Percentiles rank a stretch among this genome's conserved stretches.
These are phyloP conservation scores for Myotis findleyi DNA, from an alignment of 2,797 vertebrate genomes.

Conservation along the genomic window DNA sequence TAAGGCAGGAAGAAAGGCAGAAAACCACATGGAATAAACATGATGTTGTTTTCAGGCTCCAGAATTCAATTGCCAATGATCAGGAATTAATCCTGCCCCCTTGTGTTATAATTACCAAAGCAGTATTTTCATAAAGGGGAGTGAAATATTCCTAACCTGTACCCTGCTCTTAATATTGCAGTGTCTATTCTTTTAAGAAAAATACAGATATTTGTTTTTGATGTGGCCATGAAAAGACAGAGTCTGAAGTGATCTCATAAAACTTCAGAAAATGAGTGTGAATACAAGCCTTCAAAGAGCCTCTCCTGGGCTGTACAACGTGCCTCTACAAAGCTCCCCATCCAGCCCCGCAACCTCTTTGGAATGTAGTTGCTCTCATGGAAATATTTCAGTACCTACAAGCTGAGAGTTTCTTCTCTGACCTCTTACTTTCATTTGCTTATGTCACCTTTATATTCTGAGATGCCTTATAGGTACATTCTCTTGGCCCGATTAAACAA, in stretches of 20 bases:
- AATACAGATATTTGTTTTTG: constrained; percentile 36
- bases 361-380: constrained; percentile 68
- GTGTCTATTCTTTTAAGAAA: background rate
- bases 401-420: constrained; percentile 40
- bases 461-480: background rate
- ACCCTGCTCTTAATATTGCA: background rate
- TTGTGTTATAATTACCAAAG: constrained; percentile 52
- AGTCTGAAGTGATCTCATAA: constrained; percentile 62
- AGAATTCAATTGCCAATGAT: background rate
- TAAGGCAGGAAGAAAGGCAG: background rate
- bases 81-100: background rate
- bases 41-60: background rate
- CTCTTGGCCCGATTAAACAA: background rate
- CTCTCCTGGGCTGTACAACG: background rate
- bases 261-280: constrained; percentile 61
- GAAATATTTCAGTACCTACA: constrained; percentile 16
- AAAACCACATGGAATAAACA: constrained; percentile 14
- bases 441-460: constrained; percentile 49
- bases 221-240: constrained; percentile 29
- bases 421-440: background rate
- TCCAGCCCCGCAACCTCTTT: background rate
- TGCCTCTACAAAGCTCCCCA: constrained; percentile 56
- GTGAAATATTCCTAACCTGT: background rate
- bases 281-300: constrained; percentile 63
- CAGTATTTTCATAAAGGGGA: background rate